Base-by-base conservation (phyloP, 2,888 invertebrate species). In the Euclidia mi region DNA sequence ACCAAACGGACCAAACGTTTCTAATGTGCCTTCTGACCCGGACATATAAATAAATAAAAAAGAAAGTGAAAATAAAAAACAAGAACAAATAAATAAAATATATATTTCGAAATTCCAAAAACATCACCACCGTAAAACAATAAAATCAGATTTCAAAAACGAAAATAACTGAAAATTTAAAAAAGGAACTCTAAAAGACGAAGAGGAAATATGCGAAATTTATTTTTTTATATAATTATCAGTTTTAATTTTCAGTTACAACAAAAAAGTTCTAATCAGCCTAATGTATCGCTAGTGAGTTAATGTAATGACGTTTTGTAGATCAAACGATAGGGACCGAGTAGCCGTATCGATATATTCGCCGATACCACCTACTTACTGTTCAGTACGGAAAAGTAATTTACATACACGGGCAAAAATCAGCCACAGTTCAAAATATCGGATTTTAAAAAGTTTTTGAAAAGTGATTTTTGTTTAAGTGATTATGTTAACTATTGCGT, bases 341-440 rank as follows among this genome's bases (percentile, higher is more conserved):
- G 64, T 52, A 56, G 62, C 10, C 9, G 10, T 31, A 15, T 15
- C 7, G 55, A 74, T 73, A 74, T 71, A 73, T 48, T 61, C 7
- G 15, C n/a, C 20, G 71, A 66, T 71, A 72, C 25, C 9, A 29
- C n/a, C 28, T 10, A 45, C 17, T 41, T 4, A 11, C 9, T 20
- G 40, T 35, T 56, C 56, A 56, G 34, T 56, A 44, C 34, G 40
- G 40, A 41, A 45, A 37, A 45, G 48, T 58, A 49, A 45, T 58
- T 49, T 37, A 42, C 49, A 49, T 48, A 56, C 6, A 45, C 45
- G 32, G 43, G 38, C 44, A 28, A 17, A 34, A 40, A 40, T 4
- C 35, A 35, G 29, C 10, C 10, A 11, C 20, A 10, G n/a, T 12
- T 20, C n/a, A 17, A 35, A 29, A 35, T 1, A 2, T n/a, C 7